Base-by-base conservation (phyloP, 2,113 vertebrate genomes). In the Muscicapa adusta region DNA sequence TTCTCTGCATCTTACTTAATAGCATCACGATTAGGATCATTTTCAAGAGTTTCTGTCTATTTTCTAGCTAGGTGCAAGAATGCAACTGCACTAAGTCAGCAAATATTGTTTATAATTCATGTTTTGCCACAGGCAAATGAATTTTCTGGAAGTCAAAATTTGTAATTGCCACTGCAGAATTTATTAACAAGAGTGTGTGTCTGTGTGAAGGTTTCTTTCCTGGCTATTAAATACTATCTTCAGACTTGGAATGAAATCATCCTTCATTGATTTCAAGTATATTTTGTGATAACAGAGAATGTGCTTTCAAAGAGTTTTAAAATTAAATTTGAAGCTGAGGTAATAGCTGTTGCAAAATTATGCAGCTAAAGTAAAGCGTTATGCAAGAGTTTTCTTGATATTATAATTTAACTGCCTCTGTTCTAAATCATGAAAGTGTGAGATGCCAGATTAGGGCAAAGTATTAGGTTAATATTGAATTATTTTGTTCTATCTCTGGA, bases 301-400 rank as follows among this genome's bases (percentile, higher is more conserved):
- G 73, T 80, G 91, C 84, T 98, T 98, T 97, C 96, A 98, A 98
- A 97, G 97, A 95, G 90, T 96, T 97, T 97, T 94, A 95, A 98
- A 98, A 98, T 98, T 97, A 98, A 98, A 98, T 98, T 98, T 97
- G 97, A 96, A 97, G 96, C 95, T 94, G 91, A 96, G 94, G 97
- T 97, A 97, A 98, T 97, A 97, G 97, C 95, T 97, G 93, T 76
- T 82, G 89, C 94, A 96, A 97, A 98, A 97, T 96, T 96, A 97
- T 96, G 97, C 96, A 93, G 90, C 74, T 89, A 73, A 95, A 96
- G 58, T 79, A 95, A 97, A 97, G 94, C 68, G 72, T 93, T 96
- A 70, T 89, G 82, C 85, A 73, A 67, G 92, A 95, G 88, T 83
- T 94, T 97, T 96, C 95, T 94, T 97, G 89, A 91, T 96, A 75